phyloP scores from a whole-genome alignment of 2,797 vertebrate genomes.

The Fratercula arctica region DNA sequence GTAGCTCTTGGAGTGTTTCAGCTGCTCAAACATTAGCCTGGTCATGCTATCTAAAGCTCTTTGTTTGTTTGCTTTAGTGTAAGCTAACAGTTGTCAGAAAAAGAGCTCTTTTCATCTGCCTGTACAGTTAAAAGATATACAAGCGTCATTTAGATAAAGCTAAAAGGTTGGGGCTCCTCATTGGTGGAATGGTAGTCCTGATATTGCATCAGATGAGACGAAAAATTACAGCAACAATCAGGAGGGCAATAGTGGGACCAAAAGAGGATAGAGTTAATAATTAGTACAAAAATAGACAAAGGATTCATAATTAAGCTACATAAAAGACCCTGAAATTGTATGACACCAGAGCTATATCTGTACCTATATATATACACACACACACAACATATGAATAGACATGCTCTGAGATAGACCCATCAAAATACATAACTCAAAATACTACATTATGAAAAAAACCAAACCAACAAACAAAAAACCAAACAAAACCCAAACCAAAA shows the following conservation, averaged over 20 bases:
- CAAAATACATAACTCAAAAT: neutral
- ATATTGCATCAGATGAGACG: neutral
- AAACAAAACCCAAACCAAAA: neutral
- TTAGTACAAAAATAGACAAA: neutral
- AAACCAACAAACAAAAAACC: neutral
- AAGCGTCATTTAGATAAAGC: neutral
- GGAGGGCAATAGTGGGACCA: neutral
- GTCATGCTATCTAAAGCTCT: neutral
- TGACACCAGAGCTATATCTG: fast-evolving
- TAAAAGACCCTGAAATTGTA: neutral
- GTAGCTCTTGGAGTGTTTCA: neutral
- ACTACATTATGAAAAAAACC: neutral
- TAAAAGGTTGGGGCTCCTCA: neutral
- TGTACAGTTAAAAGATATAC: neutral
- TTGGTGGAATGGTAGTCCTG: neutral
- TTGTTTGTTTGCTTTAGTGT: neutral
- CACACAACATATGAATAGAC: neutral
- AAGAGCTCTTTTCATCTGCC: neutral
- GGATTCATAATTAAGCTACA: neutral
- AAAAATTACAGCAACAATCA: neutral
- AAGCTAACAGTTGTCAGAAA: neutral
- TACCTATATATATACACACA: neutral
- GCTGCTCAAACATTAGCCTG: neutral
- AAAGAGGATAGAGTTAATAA: neutral
- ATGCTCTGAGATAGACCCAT: neutral